Conservation (phyloP, 2,113 vertebrate genomes). For the Gavia stellata region DNA sequence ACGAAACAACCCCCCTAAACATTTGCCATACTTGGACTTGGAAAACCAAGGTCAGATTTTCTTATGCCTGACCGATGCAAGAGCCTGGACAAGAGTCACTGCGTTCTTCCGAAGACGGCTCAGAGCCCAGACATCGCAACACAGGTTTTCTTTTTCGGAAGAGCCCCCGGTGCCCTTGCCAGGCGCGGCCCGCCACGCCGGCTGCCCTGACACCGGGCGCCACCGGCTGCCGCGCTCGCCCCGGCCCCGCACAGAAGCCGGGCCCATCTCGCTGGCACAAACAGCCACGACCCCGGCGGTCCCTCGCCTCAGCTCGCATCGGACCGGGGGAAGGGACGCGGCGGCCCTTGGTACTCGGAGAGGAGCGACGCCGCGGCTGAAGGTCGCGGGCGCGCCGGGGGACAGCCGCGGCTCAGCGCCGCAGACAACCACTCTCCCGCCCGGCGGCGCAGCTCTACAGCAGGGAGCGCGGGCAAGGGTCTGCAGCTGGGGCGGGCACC, state of each 20-base stretch:
- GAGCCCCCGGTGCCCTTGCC: background rate
- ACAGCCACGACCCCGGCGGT: background rate
- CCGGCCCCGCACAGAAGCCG: background rate
- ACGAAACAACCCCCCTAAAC: fast-evolving
- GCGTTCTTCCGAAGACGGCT: background rate
- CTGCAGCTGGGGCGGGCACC: fast-evolving
- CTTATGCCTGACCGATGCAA: fast-evolving
- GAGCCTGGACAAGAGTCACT: background rate
- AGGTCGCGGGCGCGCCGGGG: background rate
- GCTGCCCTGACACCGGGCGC: background rate
- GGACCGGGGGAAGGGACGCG: background rate
- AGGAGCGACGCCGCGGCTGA: background rate
- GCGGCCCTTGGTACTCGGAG: fast-evolving
- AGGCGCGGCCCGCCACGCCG: too few relatives aligned
- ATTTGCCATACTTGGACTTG: fast-evolving
- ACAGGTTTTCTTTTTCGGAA: fast-evolving
- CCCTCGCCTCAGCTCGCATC: background rate
- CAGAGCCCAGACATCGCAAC: fast-evolving
- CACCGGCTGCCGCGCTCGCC: background rate
- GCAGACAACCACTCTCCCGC: fast-evolving
- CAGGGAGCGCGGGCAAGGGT: fast-evolving
- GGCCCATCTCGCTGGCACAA: background rate
- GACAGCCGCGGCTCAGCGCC: fast-evolving
- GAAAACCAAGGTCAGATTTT: background rate
- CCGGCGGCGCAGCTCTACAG: fast-evolving